Evolutionary conservation across 1,140 invertebrate species (phyloP).

Genomic region (Conus betulinus): DNA sequence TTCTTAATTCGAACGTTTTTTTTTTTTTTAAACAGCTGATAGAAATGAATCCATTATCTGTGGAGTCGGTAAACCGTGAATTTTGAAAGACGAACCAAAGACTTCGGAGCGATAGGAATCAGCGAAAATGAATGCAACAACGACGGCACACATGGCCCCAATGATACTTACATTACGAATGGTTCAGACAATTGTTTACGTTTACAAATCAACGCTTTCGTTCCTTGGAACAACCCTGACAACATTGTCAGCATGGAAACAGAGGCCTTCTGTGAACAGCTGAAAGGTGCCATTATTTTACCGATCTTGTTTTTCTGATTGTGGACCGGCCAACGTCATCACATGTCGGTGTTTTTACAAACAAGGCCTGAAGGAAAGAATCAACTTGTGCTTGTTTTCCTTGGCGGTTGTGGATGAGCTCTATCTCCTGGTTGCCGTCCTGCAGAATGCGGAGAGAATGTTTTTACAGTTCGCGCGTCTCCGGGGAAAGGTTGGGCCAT

Average conservation of each 20-base stretch:
- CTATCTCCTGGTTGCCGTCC: background rate
- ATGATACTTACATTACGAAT: background rate
- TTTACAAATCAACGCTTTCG: background rate
- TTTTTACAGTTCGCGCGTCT: background rate
- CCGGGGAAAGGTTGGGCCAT: background rate
- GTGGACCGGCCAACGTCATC: slow-evolving; percentile 9
- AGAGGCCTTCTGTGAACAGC: background rate
- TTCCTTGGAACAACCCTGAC: background rate
- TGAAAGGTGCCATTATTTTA: slow-evolving; percentile 6
- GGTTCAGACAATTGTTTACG: background rate
- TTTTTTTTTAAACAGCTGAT: too few relatives aligned
- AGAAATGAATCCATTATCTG: too few relatives aligned
- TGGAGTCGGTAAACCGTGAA: too few relatives aligned
- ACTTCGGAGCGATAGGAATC: background rate
- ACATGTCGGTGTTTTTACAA: slow-evolving; percentile 11
- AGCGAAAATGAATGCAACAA: background rate
- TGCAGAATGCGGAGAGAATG: background rate
- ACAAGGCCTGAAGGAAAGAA: background rate
- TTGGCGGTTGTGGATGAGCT: background rate
- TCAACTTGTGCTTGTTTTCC: background rate
- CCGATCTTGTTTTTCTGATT: slow-evolving; percentile 12
- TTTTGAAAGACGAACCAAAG: too few relatives aligned
- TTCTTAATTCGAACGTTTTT: too few relatives aligned
- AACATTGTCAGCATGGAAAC: background rate
- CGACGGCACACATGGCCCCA: background rate